Evolutionary conservation across 2,113 vertebrate genomes (phyloP).

Genomic region (Equus przewalskii): DNA sequence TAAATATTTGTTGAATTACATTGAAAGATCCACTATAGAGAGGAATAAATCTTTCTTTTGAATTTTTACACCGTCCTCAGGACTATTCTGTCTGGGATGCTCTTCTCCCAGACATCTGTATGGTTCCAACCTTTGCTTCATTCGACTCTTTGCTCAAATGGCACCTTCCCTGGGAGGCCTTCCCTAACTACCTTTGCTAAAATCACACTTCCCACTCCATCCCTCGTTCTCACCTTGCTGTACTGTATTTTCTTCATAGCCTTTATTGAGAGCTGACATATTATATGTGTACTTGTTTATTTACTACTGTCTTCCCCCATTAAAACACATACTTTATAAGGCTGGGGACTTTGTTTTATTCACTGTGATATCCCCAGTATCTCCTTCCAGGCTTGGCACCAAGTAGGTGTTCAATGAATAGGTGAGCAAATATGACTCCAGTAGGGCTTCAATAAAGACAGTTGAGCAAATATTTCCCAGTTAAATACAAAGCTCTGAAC

Average conservation of each 20-base stretch:
- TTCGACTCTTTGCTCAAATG: not conserved
- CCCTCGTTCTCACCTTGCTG: not conserved
- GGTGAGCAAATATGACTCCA: not conserved
- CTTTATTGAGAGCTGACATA: not conserved
- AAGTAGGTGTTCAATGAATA: not conserved
- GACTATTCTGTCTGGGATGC: not conserved
- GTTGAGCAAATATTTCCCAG: slow-evolving; percentile 3
- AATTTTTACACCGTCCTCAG: not conserved
- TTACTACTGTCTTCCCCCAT: not conserved
- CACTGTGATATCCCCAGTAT: not conserved
- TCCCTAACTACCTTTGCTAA: not conserved
- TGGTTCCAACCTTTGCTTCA: not conserved
- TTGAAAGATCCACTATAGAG: not conserved
- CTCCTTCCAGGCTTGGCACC: not conserved
- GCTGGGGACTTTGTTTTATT: not conserved
- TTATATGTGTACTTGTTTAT: not conserved
- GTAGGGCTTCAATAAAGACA: not conserved
- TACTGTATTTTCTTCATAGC: not conserved
- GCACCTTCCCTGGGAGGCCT: not conserved
- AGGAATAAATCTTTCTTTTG: not conserved
- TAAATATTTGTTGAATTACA: not conserved
- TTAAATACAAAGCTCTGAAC: not conserved
- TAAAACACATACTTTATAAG: not conserved
- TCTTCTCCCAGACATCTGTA: not conserved
- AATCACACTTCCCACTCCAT: not conserved